Base-by-base conservation (phyloP, 1,140 invertebrate species). In the Philaenus spumarius region DNA sequence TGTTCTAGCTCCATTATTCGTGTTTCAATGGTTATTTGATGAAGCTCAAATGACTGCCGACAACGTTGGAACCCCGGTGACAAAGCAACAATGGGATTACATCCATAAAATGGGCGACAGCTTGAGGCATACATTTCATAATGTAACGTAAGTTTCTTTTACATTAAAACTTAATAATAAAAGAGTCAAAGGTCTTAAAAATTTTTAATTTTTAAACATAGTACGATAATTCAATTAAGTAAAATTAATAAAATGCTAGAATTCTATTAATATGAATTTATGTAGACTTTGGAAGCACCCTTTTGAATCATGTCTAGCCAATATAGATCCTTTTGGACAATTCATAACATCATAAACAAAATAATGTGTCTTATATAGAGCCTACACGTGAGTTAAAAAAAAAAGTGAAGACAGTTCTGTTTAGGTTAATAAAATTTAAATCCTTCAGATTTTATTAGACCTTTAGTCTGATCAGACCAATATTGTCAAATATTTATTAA, bases 21-120 rank as follows among this genome's bases (percentile, higher is more conserved):
- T 97, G 1, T 92, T 97, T 69, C 93, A 96, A 81, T 95, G 92
- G 82, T 78, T 96, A 19, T 96, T 94, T 73, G 94, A 97, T 71
- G 93, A 95, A 68, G 93, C 92, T 1, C 94, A 96, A 75, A 86
- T 97, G 80, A 84, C 87, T 11, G 91, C 88, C 0, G 90, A 94
- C 71, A 93, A 92, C 64, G 88, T 94, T 1, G 85, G 87, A 5
- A 80, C 88, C 17, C 89, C 91, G 0, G 80, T 89, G 0, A 90
- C 89, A 1, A 87, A 89, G 55, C 84, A 90, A 57, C 92, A 96
- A 68, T 96, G 93, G 93, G 86, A 94, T 62, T 93, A 93, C 64
- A 91, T 96, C 53, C 90, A 95, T 66, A 84, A 86, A 64, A 90
- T 94, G 73, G 93, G 92, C 1, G 83, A 90, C 30, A 84, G 89